These are phyloP conservation scores for Salvelinus namaycush DNA, from an alignment of 2,113 vertebrate genomes.

Conservation along the genomic window DNA sequence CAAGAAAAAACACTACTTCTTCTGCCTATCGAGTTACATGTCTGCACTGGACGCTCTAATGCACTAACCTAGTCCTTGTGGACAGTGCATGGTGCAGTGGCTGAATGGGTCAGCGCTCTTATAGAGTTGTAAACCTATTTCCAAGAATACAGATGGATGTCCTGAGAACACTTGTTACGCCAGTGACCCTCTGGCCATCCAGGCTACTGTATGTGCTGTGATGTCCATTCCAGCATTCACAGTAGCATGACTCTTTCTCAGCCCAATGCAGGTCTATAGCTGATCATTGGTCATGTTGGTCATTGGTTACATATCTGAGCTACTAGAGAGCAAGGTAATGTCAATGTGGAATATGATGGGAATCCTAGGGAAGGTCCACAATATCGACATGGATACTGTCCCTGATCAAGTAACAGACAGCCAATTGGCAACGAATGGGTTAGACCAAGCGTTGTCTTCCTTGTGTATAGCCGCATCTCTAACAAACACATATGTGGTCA, in stretches of 20 bases:
- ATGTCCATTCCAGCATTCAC: background rate
- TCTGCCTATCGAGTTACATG: no score
- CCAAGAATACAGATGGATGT: background rate
- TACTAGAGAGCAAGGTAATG: background rate
- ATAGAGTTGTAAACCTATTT: background rate
- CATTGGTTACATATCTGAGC: no score
- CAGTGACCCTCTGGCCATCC: background rate
- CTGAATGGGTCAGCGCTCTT: background rate
- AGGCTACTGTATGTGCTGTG: background rate
- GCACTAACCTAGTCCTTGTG: no score
- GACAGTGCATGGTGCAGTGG: no score
- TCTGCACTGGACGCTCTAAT: no score
- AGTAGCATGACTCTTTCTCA: no score
- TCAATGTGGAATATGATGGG: background rate
- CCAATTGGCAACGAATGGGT: background rate
- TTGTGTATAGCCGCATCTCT: background rate
- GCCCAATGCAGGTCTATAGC: no score
- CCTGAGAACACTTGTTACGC: background rate
- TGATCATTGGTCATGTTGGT: no score
- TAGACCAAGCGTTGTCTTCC: background rate
- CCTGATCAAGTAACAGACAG: background rate
- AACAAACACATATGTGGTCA: background rate
- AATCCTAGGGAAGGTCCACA: background rate
- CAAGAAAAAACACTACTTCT: no score
- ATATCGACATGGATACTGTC: background rate